Base-by-base conservation (phyloP, 2,113 vertebrate genomes). In the Oreotragus oreotragus region DNA sequence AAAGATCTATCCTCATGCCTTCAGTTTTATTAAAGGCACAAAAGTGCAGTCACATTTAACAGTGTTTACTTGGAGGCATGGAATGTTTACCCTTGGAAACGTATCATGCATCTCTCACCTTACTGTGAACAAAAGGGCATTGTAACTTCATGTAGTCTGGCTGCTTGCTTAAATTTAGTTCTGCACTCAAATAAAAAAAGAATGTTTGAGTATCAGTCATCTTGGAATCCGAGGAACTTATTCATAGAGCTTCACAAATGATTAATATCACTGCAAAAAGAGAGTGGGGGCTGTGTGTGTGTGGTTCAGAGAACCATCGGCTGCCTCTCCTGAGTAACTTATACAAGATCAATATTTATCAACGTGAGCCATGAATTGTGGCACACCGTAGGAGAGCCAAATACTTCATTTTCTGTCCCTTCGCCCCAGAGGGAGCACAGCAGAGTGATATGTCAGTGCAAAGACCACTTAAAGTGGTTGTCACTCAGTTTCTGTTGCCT, bases 311-410 rank as follows among this genome's bases (percentile, higher is more conserved):
- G 96, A 96, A 95, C 95, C 62, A 93, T 98, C 43, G 25, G 79
- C 93, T 53, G 33, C 94, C 76, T 81, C 88, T 97, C 91, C 92
- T 96, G 60, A 86, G 92, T 91, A 98, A 98, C 97, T 98, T 97
- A 98, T 93, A 97, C 79, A 97, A 98, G 91, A 98, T 96, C 96
- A 98, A 84, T 98, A 98, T 97, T 98, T 98, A 98, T 96, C 94
- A 97, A 92, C 90, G 95, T 97, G 97, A 98, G 96, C 97, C 97
- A 97, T 97, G 96, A 96, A 97, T 97, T 97, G 97, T 95, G 91
- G 95, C 85, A 88, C 95, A 96, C 51, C 92, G 85, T 90, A 92
- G 5, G 57, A 86, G 79, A 97, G 85, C 95, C 94, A 95, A 97
- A 97, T 86, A 79, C 88, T 94, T 97, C 95, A 95, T 97, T 97